phyloP scores from a whole-genome alignment of 2,113 vertebrate species.

The Cinclus mexicanus region DNA sequence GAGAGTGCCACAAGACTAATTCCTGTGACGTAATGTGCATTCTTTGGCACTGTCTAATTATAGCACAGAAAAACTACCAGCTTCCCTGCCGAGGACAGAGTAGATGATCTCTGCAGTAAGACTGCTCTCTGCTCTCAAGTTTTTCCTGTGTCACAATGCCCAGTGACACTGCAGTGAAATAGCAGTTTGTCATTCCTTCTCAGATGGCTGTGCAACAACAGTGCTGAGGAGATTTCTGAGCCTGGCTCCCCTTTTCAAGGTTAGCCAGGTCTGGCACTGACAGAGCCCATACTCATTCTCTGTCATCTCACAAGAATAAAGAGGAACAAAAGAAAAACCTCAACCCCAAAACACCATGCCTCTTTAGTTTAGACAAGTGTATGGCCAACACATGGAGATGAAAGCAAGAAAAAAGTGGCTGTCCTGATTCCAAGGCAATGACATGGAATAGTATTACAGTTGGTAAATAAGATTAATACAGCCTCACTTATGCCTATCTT shows the following conservation, averaged over 20 bases:
- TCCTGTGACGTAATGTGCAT: not conserved
- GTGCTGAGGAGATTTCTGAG: not conserved
- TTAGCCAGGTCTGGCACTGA: not conserved
- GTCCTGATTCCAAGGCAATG: not conserved
- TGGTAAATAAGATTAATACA: not conserved
- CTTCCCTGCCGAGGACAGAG: not conserved
- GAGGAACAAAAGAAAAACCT: not conserved
- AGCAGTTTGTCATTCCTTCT: not conserved
- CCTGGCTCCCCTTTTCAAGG: not conserved
- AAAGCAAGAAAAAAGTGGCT: not conserved
- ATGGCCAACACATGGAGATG: not conserved
- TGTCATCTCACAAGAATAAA: not conserved
- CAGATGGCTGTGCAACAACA: not conserved
- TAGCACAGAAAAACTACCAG: not conserved
- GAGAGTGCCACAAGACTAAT: conserved; percentile 4
- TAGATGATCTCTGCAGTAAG: not conserved
- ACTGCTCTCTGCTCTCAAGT: not conserved
- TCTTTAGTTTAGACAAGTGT: not conserved
- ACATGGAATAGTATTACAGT: not conserved
- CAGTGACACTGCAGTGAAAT: not conserved
- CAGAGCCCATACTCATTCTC: not conserved
- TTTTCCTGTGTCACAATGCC: not conserved
- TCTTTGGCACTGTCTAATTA: conserved; percentile 43
- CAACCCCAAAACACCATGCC: not conserved
- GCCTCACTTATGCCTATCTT: not conserved